Conservation (phyloP, 2,888 invertebrate genomes). For the Gibbula magus region DNA sequence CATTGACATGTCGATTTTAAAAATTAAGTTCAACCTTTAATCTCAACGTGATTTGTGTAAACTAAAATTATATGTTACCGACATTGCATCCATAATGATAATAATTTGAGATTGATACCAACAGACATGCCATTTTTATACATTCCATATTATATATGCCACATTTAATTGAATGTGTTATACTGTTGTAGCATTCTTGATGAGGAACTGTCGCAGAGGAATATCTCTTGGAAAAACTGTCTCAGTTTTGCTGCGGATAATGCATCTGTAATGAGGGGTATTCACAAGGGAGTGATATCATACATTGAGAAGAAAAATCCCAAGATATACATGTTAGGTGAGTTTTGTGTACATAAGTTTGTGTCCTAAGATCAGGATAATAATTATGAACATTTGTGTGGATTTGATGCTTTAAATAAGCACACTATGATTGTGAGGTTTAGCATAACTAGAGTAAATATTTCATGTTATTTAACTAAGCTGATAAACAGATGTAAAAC, state of each 20-base stretch:
- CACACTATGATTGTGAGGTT: neutral
- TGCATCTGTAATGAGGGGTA: conserved; percentile 28
- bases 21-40: too few species aligned
- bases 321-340: conserved; percentile 21
- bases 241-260: conserved; percentile 28
- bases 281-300: conserved; percentile 8
- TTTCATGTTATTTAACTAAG: neutral
- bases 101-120: too few species aligned
- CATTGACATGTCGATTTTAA: too few species aligned
- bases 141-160: too few species aligned
- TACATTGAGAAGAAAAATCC: conserved; percentile 23
- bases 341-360: too few species aligned
- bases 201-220: neutral
- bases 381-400: neutral
- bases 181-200: conserved; percentile 18
- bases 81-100: too few species aligned
- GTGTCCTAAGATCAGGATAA: too few species aligned
- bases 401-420: neutral
- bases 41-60: too few species aligned
- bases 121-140: too few species aligned
- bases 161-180: too few species aligned
- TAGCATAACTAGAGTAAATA: neutral
- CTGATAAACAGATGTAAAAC: neutral
- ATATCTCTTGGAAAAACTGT: conserved; percentile 30
- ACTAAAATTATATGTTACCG: too few species aligned